phyloP scores from a whole-genome alignment of 2,113 vertebrate species.

The Onychostruthus taczanowskii region DNA sequence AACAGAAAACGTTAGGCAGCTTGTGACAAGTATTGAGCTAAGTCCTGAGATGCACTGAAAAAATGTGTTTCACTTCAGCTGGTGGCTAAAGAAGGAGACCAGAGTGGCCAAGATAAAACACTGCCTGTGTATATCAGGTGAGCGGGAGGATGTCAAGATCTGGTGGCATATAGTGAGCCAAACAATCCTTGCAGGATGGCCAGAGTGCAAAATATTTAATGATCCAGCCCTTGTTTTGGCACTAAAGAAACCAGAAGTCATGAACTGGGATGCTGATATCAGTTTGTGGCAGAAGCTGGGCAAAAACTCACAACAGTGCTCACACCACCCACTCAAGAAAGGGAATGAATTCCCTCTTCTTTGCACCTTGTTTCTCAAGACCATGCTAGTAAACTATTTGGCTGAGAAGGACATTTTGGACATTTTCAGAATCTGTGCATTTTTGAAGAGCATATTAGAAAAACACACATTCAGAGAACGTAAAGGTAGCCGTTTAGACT shows the following conservation, averaged over 20 bases:
- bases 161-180: not conserved
- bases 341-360: not conserved
- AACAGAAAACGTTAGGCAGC: not conserved
- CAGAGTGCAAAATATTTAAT: not conserved
- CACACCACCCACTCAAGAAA: not conserved
- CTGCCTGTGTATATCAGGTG: rapidly evolving
- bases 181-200: not conserved
- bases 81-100: not conserved
- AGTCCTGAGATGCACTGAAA: not conserved
- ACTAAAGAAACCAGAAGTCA: not conserved
- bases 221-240: not conserved
- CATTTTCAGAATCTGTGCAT: not conserved
- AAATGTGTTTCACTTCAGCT: not conserved
- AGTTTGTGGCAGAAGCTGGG: not conserved
- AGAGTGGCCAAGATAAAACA: not conserved
- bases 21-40: not conserved
- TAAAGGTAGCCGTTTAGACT: not conserved
- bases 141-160: not conserved
- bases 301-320: not conserved
- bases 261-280: not conserved
- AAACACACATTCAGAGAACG: not conserved
- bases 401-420: not conserved
- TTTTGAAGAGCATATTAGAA: not conserved
- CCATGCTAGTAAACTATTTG: not conserved
- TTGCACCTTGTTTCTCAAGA: not conserved